These are phyloP conservation scores for Choloepus hoffmanni DNA, from an alignment of 2,113 vertebrate species.

Conservation along the genomic window DNA sequence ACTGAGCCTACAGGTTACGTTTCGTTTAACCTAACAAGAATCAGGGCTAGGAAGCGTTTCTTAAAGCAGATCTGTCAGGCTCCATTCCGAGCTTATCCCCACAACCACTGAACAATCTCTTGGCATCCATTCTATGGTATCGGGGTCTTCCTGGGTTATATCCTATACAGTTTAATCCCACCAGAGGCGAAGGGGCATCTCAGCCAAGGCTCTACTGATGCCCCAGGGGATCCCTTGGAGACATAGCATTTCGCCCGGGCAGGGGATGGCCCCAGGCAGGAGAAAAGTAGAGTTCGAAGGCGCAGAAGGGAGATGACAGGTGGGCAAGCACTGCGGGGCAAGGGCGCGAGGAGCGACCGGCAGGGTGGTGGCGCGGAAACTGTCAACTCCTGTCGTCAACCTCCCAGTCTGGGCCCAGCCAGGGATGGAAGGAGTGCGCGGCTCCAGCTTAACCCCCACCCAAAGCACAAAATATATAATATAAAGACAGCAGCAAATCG, in stretches of 20 bases:
- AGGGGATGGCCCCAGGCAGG: neutral
- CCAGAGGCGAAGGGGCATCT: neutral
- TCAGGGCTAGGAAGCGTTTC: neutral
- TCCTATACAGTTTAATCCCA: neutral
- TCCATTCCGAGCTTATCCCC: neutral
- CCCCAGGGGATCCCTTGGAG: neutral
- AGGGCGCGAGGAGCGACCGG: neutral
- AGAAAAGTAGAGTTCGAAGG: neutral
- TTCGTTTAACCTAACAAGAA: neutral
- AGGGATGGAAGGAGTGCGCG: neutral
- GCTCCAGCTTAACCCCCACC: neutral
- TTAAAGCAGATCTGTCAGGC: neutral
- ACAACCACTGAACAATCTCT: no score
- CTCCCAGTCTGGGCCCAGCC: neutral
- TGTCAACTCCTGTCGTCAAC: neutral
- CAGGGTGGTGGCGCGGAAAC: constrained; percentile 2
- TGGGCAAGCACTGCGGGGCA: neutral
- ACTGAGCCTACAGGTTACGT: neutral
- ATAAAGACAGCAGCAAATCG: neutral
- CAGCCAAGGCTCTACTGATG: neutral
- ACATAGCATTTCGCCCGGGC: neutral
- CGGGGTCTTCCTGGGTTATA: neutral
- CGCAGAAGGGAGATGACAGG: neutral
- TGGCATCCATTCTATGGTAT: neutral
- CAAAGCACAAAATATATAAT: neutral